Base-by-base conservation (phyloP, 2,888 invertebrate species). In the Oeneis ivallda region DNA sequence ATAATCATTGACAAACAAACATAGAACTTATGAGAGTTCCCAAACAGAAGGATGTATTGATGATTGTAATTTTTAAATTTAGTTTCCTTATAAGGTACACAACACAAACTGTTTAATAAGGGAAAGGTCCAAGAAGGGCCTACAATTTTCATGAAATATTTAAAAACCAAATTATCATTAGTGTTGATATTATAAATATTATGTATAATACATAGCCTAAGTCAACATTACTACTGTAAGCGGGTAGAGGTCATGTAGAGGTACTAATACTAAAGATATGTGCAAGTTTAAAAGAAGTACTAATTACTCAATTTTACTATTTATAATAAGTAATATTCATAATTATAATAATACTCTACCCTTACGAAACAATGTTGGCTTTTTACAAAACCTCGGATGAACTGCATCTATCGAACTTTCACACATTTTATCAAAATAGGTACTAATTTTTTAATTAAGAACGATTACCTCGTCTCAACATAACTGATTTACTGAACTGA, bases 321-420 rank as follows among this genome's bases (percentile, higher is more conserved):
- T n/a, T n/a, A n/a, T n/a, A n/a, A n/a, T n/a, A n/a, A n/a, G n/a
- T n/a, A n/a, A n/a, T n/a, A n/a, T n/a, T n/a, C n/a, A 59, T 43
- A 34, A 62, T 34, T 0, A 26, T 52, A 39, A 17, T 37, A 34
- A 81, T 87, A 88, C 86, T 80, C 75, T 87, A 89, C 89, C 89
- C 72, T 80, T 75, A 71, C 71, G 67, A 70, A 75, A 75, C 71
- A 71, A 47, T 56, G 74, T 69, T 10, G 81, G 79, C 77, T 82
- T 85, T 71, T 74, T 71, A 76, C 72, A 71, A 78, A 89, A 89
- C 67, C 90, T 83, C 45, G 87, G 86, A 73, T 90, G 89, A 5
- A 80, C 85, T 50, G 87, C 86, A 70, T 90, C 90, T 43, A 76
- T 76, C n/a, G 72, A 70, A 66, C 73, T 75, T 59, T 76, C 76